These are phyloP conservation scores for Thaumetopoea pityocampa DNA, from an alignment of 1,140 invertebrate species.

Conservation along the genomic window DNA sequence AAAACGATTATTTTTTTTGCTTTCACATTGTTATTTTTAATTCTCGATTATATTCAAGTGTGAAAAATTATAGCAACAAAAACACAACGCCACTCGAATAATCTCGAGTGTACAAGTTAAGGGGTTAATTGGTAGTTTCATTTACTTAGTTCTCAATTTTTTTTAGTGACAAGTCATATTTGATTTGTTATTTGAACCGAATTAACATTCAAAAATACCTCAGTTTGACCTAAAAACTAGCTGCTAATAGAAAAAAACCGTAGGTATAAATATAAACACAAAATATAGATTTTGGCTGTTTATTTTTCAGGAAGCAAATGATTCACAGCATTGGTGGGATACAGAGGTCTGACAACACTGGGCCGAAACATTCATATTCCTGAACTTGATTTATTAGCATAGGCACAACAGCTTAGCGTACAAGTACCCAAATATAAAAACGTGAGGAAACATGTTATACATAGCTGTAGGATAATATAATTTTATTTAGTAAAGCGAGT, in stretches of 20 bases:
- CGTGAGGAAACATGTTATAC: conserved; percentile 62
- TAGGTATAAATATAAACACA: conserved; percentile 28
- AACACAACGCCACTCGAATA: too few species aligned
- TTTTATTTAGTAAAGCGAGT: conserved; percentile 69
- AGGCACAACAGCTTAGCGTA: conserved; percentile 63
- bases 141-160: too few species aligned
- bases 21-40: too few species aligned
- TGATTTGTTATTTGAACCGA: too few species aligned
- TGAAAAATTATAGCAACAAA: too few species aligned
- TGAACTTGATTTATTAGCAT: conserved; percentile 57
- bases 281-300: conserved; percentile 62
- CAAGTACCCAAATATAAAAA: conserved; percentile 70
- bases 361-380: conserved; percentile 64
- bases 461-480: conserved; percentile 55
- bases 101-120: too few species aligned
- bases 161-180: too few species aligned
- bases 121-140: too few species aligned
- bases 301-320: conserved; percentile 75
- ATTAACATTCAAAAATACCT: background rate
- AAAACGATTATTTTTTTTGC: too few species aligned
- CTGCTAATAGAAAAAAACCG: conserved; percentile 5
- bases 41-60: too few species aligned
- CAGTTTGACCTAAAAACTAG: background rate
- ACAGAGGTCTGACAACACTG: conserved; percentile 64
- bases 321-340: conserved; percentile 75